phyloP scores from a whole-genome alignment of 1,140 invertebrate genomes.

The Caerostris darwini region DNA sequence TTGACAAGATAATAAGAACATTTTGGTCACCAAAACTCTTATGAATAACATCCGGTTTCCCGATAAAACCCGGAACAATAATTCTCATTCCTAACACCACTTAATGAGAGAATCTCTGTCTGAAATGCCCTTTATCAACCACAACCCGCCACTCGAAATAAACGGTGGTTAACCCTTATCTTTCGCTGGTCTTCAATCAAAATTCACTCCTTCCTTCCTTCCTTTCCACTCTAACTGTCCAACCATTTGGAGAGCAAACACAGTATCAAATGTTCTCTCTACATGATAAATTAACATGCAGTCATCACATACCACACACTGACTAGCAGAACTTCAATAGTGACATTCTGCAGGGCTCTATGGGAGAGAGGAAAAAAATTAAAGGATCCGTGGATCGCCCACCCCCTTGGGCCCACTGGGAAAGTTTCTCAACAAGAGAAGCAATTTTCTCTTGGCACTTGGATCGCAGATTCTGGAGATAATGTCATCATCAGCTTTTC shows the following conservation, averaged over 20 bases:
- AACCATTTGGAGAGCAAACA: neutral
- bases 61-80: neutral
- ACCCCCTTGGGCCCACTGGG: neutral
- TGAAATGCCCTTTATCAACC: neutral
- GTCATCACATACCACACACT: neutral
- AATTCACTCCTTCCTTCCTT: neutral
- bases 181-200: neutral
- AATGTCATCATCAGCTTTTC: conserved; percentile 48
- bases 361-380: no score
- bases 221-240: neutral
- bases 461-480: conserved; percentile 35
- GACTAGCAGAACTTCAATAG: neutral
- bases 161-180: neutral
- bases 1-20: neutral
- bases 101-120: neutral
- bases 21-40: neutral
- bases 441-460: neutral
- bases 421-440: conserved; percentile 7
- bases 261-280: neutral
- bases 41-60: neutral
- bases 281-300: neutral
- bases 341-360: neutral
- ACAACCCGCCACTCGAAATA: neutral
- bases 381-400: neutral
- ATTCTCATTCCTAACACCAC: neutral